A percentile compares a stretch with the other conserved stretches of the same genome.
Conservation (phyloP, 2,888 invertebrate genomes). For the Acanthosepion esculentum region DNA sequence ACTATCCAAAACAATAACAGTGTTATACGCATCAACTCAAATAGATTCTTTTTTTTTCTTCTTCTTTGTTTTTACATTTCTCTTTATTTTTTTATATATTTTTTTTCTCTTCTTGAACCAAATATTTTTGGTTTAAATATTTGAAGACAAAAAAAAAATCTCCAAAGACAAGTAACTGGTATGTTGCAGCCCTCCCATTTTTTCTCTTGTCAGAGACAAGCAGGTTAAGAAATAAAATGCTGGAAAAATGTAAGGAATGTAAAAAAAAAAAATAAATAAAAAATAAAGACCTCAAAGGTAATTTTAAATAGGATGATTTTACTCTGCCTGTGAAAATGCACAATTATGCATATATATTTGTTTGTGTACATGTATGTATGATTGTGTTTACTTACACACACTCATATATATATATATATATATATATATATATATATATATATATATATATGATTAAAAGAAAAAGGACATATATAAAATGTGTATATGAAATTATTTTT, state of each 20-base stretch:
- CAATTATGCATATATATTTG: neutral
- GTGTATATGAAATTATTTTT: neutral
- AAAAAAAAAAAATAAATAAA: neutral
- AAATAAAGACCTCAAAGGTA: neutral
- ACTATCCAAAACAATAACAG: neutral
- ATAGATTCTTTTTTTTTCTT: neutral
- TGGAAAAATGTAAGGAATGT: neutral
- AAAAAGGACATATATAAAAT: neutral
- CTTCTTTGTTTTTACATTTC: neutral
- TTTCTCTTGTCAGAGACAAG: neutral
- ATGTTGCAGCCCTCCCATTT: neutral
- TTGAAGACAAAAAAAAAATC: neutral
- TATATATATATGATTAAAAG: neutral
- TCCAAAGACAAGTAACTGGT: neutral
- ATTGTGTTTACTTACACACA: neutral
- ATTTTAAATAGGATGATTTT: neutral
- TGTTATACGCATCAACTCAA: neutral
- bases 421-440: slow-evolving; percentile 36
- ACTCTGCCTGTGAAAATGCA: neutral
- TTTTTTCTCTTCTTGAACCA: neutral
- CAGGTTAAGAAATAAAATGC: neutral
- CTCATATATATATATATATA: neutral
- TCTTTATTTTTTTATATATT: neutral
- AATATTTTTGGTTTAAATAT: neutral
- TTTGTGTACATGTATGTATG: neutral